Evolutionary conservation across 92 coral and sea anemone genomes (phyloP).

Genomic region (Micromussa lordhowensis): DNA sequence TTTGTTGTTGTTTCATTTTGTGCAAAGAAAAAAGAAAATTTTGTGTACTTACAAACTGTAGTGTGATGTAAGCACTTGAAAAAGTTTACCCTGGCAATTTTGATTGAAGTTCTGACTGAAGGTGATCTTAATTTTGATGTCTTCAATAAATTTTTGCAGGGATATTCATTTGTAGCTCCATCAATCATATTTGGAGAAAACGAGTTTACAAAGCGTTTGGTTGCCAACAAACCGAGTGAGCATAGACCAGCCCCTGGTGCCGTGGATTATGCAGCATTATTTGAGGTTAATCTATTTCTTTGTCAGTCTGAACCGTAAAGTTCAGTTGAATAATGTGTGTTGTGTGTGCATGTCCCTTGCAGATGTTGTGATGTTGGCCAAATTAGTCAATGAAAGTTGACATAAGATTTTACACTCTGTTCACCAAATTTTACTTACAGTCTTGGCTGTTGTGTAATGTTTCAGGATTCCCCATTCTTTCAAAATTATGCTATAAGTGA

Average conservation of each 20-base stretch:
- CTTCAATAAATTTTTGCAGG: slow-evolving; percentile 51
- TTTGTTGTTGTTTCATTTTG: too few species aligned
- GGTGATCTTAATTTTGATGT: background rate
- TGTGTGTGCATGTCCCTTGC: too few species aligned
- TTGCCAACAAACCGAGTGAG: slow-evolving; percentile 63
- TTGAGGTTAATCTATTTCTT: slow-evolving; percentile 73
- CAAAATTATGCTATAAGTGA: slow-evolving; percentile 91
- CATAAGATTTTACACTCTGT: too few species aligned
- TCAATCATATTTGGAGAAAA: slow-evolving; percentile 95
- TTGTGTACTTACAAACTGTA: too few species aligned
- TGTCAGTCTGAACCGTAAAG: too few species aligned
- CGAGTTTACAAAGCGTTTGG: slow-evolving; percentile 74
- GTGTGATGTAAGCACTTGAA: too few species aligned
- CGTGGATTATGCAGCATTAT: slow-evolving; percentile 95
- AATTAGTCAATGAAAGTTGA: too few species aligned
- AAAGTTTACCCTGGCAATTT: too few species aligned
- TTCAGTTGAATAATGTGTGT: too few species aligned
- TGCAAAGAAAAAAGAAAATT: too few species aligned
- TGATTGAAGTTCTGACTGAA: background rate
- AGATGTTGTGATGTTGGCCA: too few species aligned
- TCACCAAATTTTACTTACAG: too few species aligned
- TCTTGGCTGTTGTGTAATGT: background rate
- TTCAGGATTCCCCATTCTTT: slow-evolving; percentile 94
- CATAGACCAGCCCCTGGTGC: slow-evolving; percentile 87
- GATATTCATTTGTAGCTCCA: slow-evolving; percentile 98